Base-by-base conservation (phyloP, 2,113 vertebrate genomes). In the Bufo bufo region DNA sequence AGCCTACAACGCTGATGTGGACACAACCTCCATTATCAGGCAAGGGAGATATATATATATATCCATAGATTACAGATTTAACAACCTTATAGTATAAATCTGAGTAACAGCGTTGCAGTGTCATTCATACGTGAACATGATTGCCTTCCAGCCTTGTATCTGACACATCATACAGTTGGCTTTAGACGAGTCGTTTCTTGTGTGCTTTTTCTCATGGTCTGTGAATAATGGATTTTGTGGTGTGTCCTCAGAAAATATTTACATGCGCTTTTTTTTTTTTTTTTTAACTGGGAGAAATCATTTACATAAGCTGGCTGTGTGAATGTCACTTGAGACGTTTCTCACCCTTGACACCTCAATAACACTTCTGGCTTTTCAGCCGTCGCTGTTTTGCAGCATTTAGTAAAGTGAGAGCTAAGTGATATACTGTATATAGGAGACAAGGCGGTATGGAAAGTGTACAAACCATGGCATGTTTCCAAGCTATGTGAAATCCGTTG, bases 221-320 rank as follows among this genome's bases (percentile, higher is more conserved):
- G 71, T 82, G 71, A 83, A 88, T 77, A 77, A 84, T 52, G n/a
- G n/a, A 17, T 77, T 88, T 88, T 61, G 65, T 63, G 87, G 80
- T 12, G 71, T 54, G 49, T 83, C 58, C 80, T 88, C 33, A 54
- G 80, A 63, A 88, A 33, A 84, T 59, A 87, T 87, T 74, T 74
- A 50, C 79, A 82, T 58, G 45, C 45, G 49, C 75, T 45, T 50
- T 14, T 43, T 86, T 79, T 33, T 72, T 56, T 86, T 72, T 56
- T 79, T 23, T 47, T 11, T 23, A 52, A 52, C 13, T 54, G 23
- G 13, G 11, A 52, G 12, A 23, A 52, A 52, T 69, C 17, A 84
- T 84, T 84, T 84, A 71, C 82, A 84, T 84, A 84, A 84, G 20
- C 63, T 71, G 13, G 20, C 65, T 71, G 63, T 84, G 82, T 84